phyloP scores from a whole-genome alignment of 53 echinoderm and acorn worm species.

The Pentamera pediparva region DNA sequence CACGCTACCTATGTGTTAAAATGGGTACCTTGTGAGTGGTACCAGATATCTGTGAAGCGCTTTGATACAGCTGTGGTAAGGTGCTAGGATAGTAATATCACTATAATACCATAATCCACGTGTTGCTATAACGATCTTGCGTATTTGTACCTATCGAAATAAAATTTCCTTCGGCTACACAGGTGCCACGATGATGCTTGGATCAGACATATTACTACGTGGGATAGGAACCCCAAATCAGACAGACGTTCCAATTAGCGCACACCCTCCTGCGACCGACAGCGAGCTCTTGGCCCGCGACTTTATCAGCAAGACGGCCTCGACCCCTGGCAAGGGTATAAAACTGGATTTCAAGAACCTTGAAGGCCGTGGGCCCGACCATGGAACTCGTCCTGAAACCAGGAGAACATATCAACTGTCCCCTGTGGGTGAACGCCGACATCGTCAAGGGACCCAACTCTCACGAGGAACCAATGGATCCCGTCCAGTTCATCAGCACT shows the following conservation, averaged over 20 bases:
- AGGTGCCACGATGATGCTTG: slow-evolving; percentile 78
- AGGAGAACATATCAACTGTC: slow-evolving; percentile 41
- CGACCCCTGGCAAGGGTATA: slow-evolving; percentile 56
- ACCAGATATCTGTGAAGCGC: too few relatives aligned
- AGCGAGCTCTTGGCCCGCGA: slow-evolving; percentile 58
- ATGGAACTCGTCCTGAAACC: slow-evolving; percentile 45
- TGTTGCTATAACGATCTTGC: too few relatives aligned
- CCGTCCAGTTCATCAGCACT: slow-evolving; percentile 43
- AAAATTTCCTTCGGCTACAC: background rate
- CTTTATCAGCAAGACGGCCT: slow-evolving; percentile 39
- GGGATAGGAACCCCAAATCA: slow-evolving; percentile 58
- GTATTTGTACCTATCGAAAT: too few relatives aligned
- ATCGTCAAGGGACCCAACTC: slow-evolving; percentile 71
- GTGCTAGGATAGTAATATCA: too few relatives aligned
- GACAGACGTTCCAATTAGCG: slow-evolving; percentile 61
- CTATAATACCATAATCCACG: too few relatives aligned
- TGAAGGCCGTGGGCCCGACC: slow-evolving; percentile 57
- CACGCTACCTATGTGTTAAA: too few relatives aligned
- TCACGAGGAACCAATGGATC: slow-evolving; percentile 56
- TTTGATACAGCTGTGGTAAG: too few relatives aligned
- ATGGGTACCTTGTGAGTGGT: too few relatives aligned
- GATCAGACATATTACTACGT: slow-evolving; percentile 61
- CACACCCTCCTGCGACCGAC: slow-evolving; percentile 54
- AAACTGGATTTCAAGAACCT: slow-evolving; percentile 70
- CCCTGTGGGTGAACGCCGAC: slow-evolving; percentile 71